Percentiles rank a stretch among this genome's conserved stretches.
Conservation (phyloP, 2,797 vertebrate species). For the Manis crassicaudata region DNA sequence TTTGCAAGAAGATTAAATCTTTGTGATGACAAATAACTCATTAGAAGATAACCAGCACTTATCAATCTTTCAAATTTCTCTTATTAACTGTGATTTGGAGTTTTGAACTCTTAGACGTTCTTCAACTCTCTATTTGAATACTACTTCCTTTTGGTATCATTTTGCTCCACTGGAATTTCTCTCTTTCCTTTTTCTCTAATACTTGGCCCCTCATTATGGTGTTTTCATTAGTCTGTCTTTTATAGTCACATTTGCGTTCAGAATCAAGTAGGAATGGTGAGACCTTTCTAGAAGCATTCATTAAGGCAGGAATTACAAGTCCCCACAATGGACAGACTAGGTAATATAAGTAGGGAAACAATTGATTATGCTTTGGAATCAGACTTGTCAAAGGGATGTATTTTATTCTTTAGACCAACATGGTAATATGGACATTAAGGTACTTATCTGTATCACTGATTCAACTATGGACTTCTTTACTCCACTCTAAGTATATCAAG, state of each 20-base stretch:
- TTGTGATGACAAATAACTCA: not conserved
- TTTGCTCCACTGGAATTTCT: not conserved
- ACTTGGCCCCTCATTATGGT: not conserved
- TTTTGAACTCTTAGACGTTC: not conserved
- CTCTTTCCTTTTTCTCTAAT: not conserved
- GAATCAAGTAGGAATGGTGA: not conserved
- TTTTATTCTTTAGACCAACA: not conserved
- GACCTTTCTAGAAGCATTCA: not conserved
- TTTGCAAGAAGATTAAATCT: not conserved
- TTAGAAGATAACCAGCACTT: not conserved
- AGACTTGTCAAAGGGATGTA: not conserved
- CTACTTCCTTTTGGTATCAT: not conserved
- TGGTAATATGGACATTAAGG: not conserved
- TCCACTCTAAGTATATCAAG: not conserved
- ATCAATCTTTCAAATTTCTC: not conserved
- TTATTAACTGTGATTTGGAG: not conserved
- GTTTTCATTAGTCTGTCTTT: conserved; percentile 5
- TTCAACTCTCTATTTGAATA: not conserved
- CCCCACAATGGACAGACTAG: not conserved
- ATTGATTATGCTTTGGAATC: not conserved
- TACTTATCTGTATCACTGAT: not conserved
- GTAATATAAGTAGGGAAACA: not conserved
- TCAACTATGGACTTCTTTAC: not conserved
- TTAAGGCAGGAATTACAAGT: not conserved
- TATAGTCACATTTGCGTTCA: not conserved